Percentiles rank a stretch among this genome's conserved stretches.
These are phyloP conservation scores for Sternarchorhynchus goeldii DNA, from an alignment of 2,797 vertebrate species.

Conservation along the genomic window DNA sequence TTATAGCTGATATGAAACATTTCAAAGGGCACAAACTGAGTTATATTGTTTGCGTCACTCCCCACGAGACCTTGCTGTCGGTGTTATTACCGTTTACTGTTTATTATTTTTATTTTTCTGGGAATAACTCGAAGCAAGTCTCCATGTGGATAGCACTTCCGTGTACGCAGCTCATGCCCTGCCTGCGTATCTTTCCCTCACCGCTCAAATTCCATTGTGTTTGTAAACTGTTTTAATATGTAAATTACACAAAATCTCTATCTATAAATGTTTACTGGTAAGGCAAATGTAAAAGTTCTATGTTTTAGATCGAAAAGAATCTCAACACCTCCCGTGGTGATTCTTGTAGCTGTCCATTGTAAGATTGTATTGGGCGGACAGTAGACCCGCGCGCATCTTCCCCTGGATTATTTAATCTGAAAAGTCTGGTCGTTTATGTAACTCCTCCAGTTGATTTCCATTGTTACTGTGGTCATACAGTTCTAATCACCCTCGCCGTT, in stretches of 20 bases:
- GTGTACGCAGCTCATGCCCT: not conserved
- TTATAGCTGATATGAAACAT: too few relatives aligned
- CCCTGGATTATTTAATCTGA: slow-evolving; percentile 55
- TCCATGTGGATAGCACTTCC: slow-evolving; percentile 39
- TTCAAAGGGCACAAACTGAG: too few relatives aligned
- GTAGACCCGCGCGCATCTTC: slow-evolving; percentile 49
- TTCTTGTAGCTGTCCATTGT: slow-evolving; percentile 70
- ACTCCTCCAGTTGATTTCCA: slow-evolving; percentile 62
- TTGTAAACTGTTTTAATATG: slow-evolving; percentile 81
- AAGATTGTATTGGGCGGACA: slow-evolving; percentile 71
- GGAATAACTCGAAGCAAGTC: slow-evolving; percentile 25
- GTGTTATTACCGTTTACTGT: not conserved
- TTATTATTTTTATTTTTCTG: not conserved
- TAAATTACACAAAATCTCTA: slow-evolving; percentile 77
- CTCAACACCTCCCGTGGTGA: slow-evolving; percentile 56
- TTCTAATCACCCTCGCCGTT: slow-evolving; percentile 48
- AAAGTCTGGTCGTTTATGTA: slow-evolving; percentile 62
- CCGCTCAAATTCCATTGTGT: slow-evolving; percentile 52
- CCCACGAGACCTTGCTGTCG: not conserved
- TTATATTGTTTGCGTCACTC: not conserved
- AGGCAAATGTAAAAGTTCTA: slow-evolving; percentile 75
- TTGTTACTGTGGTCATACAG: slow-evolving; percentile 68
- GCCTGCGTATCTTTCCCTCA: slow-evolving; percentile 21
- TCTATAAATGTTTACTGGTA: slow-evolving; percentile 81
- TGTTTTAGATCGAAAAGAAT: slow-evolving; percentile 71